Conservation (phyloP, 2,113 vertebrate species). For the Sebastes schlegelii region DNA sequence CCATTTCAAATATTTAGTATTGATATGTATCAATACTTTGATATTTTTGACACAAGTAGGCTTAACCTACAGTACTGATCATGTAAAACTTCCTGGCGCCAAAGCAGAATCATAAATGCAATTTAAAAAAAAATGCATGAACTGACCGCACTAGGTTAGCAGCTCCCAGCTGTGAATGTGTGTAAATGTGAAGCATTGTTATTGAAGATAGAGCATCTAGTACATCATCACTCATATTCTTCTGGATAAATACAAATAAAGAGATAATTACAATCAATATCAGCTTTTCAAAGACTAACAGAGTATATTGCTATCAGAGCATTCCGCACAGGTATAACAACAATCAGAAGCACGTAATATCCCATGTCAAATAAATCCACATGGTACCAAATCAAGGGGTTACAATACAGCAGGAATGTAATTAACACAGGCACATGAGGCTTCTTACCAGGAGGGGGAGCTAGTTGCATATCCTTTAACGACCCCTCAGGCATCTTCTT, state of each 20-base stretch:
- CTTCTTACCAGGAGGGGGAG: conserved; percentile 52
- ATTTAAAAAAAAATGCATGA: background rate
- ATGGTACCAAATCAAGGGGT: too few relatives aligned
- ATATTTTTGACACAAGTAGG: too few relatives aligned
- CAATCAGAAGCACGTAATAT: too few relatives aligned
- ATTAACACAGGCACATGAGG: background rate
- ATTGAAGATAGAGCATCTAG: background rate
- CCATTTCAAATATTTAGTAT: too few relatives aligned
- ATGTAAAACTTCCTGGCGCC: background rate
- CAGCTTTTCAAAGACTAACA: too few relatives aligned
- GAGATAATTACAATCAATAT: too few relatives aligned
- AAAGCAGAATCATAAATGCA: background rate
- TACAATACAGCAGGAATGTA: background rate
- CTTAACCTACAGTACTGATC: background rate
- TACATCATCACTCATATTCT: background rate
- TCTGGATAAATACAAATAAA: too few relatives aligned
- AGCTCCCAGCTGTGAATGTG: too few relatives aligned
- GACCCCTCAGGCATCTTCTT: background rate
- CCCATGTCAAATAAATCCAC: too few relatives aligned
- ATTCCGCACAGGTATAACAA: too few relatives aligned
- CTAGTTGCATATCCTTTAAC: conserved; percentile 17
- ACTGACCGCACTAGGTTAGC: background rate
- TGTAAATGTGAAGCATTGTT: background rate
- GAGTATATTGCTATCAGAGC: too few relatives aligned
- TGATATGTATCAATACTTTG: too few relatives aligned